Evolutionary conservation across 2,797 vertebrate genomes (phyloP), one percentile per base, ranked within the genome.

Genomic region (Fratercula arctica): DNA sequence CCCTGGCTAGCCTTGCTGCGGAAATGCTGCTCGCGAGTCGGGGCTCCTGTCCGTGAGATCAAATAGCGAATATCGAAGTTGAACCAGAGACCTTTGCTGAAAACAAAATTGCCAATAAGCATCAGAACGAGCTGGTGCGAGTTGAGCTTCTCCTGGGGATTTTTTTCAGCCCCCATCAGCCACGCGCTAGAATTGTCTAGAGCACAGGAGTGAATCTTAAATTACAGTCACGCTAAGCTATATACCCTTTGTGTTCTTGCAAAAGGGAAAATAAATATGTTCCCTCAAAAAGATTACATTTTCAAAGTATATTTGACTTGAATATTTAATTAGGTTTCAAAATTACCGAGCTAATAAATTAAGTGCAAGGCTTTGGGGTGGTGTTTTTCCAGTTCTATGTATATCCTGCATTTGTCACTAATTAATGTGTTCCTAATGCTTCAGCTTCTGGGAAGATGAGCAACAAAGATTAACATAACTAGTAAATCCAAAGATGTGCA

Each of bases 371-470:
- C 64, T 96, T 97, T 97, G 78, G 83, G 69, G 69, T 96, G 90
- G 80, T 94, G 85, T 96, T 97, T 95, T 96, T 97, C 92, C 82
- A 94, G 93, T 96, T 95, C 94, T 95, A 96, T 94, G 94, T 95
- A 95, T 96, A 96, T 96, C 97, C 82, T 94, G 92, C 95, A 87
- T 97, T 94, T 90, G 92, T 91, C 84, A 87, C 95, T 97, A 96
- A 95, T 98, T 97, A 97, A 96, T 96, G 90, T 95, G 87, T 90
- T 94, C 92, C 83, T 96, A 94, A 91, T 91, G 96, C 95, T 92
- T 95, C 95, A 96, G 96, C 94, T 95, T 95, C 96, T 93, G 89
- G 67, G 93, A 88, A 97, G 96, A 97, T 96, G 97, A 97, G 91
- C 93, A 96, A 96, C 93, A 95, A 93, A 90, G 94, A 93, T 97